Evolutionary conservation across 1,140 invertebrate species (phyloP), one percentile per base, ranked within the genome.

Genomic region (Cheumatopsyche charites): DNA sequence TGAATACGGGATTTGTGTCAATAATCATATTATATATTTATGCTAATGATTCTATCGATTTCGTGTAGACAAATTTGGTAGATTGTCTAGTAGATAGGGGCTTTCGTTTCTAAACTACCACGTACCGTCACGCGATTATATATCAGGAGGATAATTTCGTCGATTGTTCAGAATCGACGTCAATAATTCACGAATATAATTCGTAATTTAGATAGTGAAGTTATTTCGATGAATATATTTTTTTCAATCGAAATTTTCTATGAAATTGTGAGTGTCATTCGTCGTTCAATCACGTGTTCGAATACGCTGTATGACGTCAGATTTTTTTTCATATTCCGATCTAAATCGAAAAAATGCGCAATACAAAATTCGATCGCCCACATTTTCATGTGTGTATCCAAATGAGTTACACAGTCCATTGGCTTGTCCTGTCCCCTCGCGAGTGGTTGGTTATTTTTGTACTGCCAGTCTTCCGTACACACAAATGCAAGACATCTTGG

Each of bases 1-100:
- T 6, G 15, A 52, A 52, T 52, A 36, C n/a, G 47, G 47, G 15
- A 17, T 52, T 52, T 52, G 9, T 52, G 47, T 52, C 47, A 52
- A 52, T 52, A 52, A 52, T 52, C 47, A 52, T 52, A 52, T 52
- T 17, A 52, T 52, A n/a, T n/a, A 52, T 52, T 52, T 17, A 52
- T 52, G 47, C 19, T 52, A 52, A 52, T 52, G 47, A 52, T 52
- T 52, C 19, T 1, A 52, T 52, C 47, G 19, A 52, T 52, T 17
- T 52, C 3, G n/a, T n/a, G 19, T 52, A 17, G 47, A 9, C 3
- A 36, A 36, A 36, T 9, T 9, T 9, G 9, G 9, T 36, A 15
- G 47, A 52, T 52, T 17, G 47, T 52, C 15, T 36, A 3, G 29
- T 9, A 36, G 29, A 36, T 36, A 36, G 9, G 29, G 9, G 29